These are phyloP conservation scores for Gobionotothen gibberifrons DNA, from an alignment of 2,797 vertebrate genomes.

Conservation along the genomic window DNA sequence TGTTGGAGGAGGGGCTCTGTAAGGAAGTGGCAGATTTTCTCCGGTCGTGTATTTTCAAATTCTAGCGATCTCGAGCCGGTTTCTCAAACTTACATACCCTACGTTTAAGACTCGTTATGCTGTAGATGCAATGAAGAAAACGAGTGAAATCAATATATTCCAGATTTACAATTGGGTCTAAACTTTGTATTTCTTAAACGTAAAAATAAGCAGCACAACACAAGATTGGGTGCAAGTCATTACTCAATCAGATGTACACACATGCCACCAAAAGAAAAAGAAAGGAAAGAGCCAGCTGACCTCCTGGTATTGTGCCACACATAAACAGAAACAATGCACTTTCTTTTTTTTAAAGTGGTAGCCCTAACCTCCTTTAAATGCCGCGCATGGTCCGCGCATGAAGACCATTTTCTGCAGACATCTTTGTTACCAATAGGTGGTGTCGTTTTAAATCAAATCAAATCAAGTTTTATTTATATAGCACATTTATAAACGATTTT, in stretches of 20 bases:
- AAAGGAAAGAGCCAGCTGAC: background rate
- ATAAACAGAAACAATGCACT: background rate
- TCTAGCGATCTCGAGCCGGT: too few species aligned
- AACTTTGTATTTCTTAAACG: background rate
- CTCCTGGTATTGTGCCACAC: background rate
- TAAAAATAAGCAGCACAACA: background rate
- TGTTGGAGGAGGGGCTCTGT: too few species aligned
- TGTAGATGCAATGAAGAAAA: background rate
- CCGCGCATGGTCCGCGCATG: background rate
- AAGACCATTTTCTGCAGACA: background rate
- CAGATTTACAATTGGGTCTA: background rate
- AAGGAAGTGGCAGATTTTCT: too few species aligned
- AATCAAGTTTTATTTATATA: too few species aligned
- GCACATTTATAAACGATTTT: too few species aligned
- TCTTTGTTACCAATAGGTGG: background rate
- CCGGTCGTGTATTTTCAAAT: too few species aligned
- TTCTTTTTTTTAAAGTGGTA: background rate
- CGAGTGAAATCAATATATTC: background rate
- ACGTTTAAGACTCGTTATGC: background rate
- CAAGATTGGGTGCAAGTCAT: constrained; percentile 5
- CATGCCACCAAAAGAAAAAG: background rate
- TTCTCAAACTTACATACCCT: too few species aligned
- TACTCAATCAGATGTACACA: background rate
- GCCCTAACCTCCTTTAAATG: background rate
- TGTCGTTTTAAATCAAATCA: too few species aligned